Evolutionary conservation across 2,888 invertebrate species (phyloP).

Genomic region (Apamea anceps): DNA sequence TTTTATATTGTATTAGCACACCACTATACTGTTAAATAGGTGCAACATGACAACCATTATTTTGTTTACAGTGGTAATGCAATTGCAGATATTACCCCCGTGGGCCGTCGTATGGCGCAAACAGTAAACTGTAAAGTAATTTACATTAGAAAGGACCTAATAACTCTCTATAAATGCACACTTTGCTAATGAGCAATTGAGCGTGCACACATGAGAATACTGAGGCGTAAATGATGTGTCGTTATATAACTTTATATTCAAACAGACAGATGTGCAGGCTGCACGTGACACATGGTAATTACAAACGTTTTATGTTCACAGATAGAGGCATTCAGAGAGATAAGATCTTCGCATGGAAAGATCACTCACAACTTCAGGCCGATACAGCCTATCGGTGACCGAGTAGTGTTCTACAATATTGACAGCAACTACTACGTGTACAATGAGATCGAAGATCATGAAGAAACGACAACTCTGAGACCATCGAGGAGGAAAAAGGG

Average conservation of each 20-base stretch:
- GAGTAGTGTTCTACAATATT: constrained; percentile 91
- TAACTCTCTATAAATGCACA: constrained; percentile 5
- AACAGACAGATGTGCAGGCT: background rate
- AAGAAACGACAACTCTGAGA: constrained; percentile 70
- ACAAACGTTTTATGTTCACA: constrained; percentile 79
- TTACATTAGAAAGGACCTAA: constrained; percentile 26
- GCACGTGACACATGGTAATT: constrained; percentile 23
- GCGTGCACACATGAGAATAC: background rate
- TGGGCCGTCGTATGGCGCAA: background rate
- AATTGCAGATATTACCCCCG: constrained; percentile 11
- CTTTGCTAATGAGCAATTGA: constrained; percentile 20
- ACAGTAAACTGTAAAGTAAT: constrained; percentile 16
- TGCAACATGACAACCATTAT: constrained; percentile 28
- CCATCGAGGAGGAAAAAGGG: constrained; percentile 74
- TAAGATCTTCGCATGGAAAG: constrained; percentile 92
- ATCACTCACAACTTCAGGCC: constrained; percentile 96
- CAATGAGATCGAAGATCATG: constrained; percentile 84
- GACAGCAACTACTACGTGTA: constrained; percentile 85
- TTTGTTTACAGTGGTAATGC: constrained; percentile 9
- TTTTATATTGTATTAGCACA: background rate
- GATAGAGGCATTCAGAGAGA: constrained; percentile 93
- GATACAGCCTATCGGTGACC: constrained; percentile 94
- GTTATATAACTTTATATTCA: constrained; percentile 11
- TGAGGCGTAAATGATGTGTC: constrained; percentile 14
- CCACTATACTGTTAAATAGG: constrained; percentile 9